Conservation (phyloP, 2,888 invertebrate species). For the Penaeus monodon region DNA sequence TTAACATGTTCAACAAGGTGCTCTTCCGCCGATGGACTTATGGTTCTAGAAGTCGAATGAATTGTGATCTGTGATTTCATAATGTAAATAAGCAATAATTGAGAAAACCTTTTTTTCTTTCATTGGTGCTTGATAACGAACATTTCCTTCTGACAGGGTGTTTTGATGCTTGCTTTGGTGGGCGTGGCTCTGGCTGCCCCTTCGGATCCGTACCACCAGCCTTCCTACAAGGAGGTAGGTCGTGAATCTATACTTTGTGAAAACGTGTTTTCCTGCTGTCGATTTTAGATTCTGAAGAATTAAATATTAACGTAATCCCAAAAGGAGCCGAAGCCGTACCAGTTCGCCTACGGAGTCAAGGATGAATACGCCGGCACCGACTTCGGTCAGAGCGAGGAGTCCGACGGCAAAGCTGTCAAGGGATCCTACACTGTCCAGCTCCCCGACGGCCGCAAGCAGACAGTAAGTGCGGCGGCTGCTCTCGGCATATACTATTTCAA, state of each 20-base stretch:
- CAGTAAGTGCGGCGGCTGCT: neutral
- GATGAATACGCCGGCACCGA: slow-evolving; percentile 76
- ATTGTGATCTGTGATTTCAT: too few relatives aligned
- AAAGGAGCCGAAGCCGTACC: slow-evolving; percentile 74
- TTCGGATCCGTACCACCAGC: neutral
- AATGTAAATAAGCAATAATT: too few relatives aligned
- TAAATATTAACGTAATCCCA: neutral
- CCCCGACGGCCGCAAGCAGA: slow-evolving; percentile 85
- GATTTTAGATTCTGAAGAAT: neutral
- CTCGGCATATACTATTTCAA: too few relatives aligned
- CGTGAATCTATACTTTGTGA: neutral
- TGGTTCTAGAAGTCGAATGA: too few relatives aligned
- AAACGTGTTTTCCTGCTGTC: too few relatives aligned
- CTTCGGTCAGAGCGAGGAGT: slow-evolving; percentile 78
- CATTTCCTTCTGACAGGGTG: too few relatives aligned
- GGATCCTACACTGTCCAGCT: slow-evolving; percentile 78
- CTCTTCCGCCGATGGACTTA: too few relatives aligned
- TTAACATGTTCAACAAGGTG: too few relatives aligned
- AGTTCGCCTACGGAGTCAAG: slow-evolving; percentile 78
- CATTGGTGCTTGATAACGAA: too few relatives aligned
- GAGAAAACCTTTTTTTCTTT: too few relatives aligned
- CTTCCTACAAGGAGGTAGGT: slow-evolving; percentile 22
- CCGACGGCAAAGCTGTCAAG: slow-evolving; percentile 77
- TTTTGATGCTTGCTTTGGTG: too few relatives aligned
- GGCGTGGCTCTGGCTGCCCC: neutral